Percentiles rank a stretch among this genome's conserved stretches.
phyloP scores from a whole-genome alignment of 2,888 invertebrate genomes.

The Volucella bombylans region DNA sequence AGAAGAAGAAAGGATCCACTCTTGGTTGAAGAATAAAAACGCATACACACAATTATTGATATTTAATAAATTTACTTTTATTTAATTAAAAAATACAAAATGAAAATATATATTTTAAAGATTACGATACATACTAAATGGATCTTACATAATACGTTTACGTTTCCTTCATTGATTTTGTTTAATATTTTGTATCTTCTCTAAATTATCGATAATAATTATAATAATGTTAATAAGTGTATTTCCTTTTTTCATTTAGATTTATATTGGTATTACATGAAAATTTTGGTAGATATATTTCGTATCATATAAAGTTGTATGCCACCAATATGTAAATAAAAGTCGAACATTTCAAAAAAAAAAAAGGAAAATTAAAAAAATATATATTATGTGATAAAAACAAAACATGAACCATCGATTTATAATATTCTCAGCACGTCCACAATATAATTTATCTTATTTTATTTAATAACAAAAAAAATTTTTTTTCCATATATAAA shows the following conservation, averaged over 20 bases:
- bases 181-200: constrained; percentile 36
- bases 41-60: constrained; percentile 24
- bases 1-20: neutral
- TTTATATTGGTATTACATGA: constrained; percentile 42
- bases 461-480: constrained; percentile 43
- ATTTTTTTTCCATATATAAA: constrained; percentile 6
- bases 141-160: constrained; percentile 66
- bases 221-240: constrained; percentile 70
- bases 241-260: constrained; percentile 45
- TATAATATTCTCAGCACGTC: constrained; percentile 12
- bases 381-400: constrained; percentile 4
- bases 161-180: constrained; percentile 35
- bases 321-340: constrained; percentile 49
- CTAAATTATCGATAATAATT: constrained; percentile 61
- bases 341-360: neutral
- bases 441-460: constrained; percentile 32
- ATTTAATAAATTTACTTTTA: constrained; percentile 71
- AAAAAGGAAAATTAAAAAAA: constrained; percentile 18
- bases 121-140: constrained; percentile 69
- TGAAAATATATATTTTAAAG: constrained; percentile 73
- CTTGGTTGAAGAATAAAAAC: constrained; percentile 7
- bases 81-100: constrained; percentile 74
- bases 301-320: constrained; percentile 39
- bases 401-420: constrained; percentile 34
- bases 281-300: constrained; percentile 62